Evolutionary conservation across 30 jellyfish, hydroid and myxozoan genomes (phyloP), one percentile per base, ranked within the genome.

Genomic region (Catostylus mosaicus): DNA sequence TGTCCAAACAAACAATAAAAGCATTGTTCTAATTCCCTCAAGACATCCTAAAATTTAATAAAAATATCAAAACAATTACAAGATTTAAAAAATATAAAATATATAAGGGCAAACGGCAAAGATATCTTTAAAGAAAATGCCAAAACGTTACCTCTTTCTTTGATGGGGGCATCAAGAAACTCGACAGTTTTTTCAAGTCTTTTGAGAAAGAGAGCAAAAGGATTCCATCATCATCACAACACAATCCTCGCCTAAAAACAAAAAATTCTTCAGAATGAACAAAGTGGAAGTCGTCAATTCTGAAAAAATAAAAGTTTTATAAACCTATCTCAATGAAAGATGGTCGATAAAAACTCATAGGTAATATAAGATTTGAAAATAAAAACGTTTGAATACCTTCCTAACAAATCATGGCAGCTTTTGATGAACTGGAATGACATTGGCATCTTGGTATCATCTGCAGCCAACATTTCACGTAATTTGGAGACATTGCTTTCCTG

Each of bases 161-260:
- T 16, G 82, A 50, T 2, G 30, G 27, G 50, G 84, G 74, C 67
- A 71, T 45, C 68, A 54, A 52, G 52, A 31, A 52, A 22, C 36
- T 27, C 1, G 80, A 71, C 32, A 51, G 19, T 11, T 18, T 1
- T 35, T 54, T 66, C 70, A 84, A 54, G 70, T 86, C 98, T 77
- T 82, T 76, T 27, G 91, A 75, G 36, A 93, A 93, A 34, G 82
- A 74, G 12, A 73, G 95, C 31, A 93, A 86, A 65, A 93, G 43
- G 6, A 61, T 48, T 14, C 98, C 98, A 45, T 93, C 86, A 60
- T 86, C 96, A 63, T 87, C 95, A 77, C 98, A 93, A 46, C 98
- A 93, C 82, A 76, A 50, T 31, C 89, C 80, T 18, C 96, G 87
- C 64, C 96, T 87, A 24, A 11, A 33, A 46, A 24, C 23, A 12